phyloP scores from a whole-genome alignment of 2,113 vertebrate species.

The Pithys albifrons region DNA sequence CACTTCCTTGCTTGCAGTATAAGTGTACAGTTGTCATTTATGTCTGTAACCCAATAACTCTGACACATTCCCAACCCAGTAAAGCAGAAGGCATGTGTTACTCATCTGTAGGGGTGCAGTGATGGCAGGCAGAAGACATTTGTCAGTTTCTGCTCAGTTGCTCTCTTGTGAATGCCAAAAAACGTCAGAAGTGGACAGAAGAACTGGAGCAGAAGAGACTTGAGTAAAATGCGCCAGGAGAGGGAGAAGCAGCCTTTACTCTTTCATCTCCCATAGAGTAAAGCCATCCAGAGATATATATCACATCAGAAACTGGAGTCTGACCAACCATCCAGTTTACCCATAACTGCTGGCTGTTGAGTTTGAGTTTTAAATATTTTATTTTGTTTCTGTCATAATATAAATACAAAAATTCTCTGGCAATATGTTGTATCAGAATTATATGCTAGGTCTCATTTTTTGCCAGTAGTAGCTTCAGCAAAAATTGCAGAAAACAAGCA shows the following conservation, averaged over 20 bases:
- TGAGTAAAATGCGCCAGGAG: rapidly evolving
- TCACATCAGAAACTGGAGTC: neutral
- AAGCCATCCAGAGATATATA: neutral
- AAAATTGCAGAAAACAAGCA: neutral
- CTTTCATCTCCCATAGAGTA: neutral
- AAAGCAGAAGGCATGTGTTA: neutral
- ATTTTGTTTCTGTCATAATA: neutral
- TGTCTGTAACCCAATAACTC: neutral
- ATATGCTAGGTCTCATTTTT: neutral
- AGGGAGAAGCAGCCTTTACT: neutral
- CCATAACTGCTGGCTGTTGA: neutral
- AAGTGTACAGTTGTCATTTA: neutral
- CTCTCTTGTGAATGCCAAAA: neutral
- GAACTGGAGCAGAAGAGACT: neutral
- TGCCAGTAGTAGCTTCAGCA: neutral
- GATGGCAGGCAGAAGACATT: neutral
- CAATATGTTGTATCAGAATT: neutral
- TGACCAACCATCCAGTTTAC: neutral
- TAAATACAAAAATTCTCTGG: neutral
- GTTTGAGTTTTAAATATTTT: neutral
- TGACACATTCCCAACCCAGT: too few relatives aligned
- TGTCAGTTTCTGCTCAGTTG: neutral
- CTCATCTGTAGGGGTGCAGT: neutral
- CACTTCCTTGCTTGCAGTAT: neutral
- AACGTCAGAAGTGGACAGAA: neutral